Conservation (phyloP, 2,113 vertebrate species). For the Gasterosteus nipponicus region DNA sequence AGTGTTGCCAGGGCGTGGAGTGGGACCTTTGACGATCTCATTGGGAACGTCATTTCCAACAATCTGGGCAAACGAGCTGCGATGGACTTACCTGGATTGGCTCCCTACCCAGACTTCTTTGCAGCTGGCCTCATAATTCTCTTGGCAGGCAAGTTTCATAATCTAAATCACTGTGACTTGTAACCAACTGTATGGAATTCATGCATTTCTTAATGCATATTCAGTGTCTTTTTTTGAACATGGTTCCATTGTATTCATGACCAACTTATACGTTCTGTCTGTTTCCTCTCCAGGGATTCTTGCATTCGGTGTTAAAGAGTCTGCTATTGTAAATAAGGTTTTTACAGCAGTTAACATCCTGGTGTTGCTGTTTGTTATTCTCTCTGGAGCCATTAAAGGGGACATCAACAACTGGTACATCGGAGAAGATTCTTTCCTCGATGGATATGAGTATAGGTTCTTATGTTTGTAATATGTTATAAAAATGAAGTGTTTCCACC, state of each 20-base stretch:
- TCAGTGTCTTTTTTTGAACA: not conserved
- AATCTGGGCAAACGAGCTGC: slow-evolving; percentile 69
- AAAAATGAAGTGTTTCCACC: not conserved
- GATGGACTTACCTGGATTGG: slow-evolving; percentile 83
- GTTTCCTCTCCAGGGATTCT: slow-evolving; percentile 80
- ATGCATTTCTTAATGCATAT: not conserved
- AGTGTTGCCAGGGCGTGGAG: slow-evolving; percentile 90
- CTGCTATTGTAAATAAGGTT: slow-evolving; percentile 84
- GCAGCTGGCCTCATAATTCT: slow-evolving; percentile 85
- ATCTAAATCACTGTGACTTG: not conserved
- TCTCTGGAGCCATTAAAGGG: slow-evolving; percentile 85
- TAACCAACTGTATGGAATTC: not conserved
- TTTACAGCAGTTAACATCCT: slow-evolving; percentile 85
- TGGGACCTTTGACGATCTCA: slow-evolving; percentile 86
- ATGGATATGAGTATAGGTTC: slow-evolving; percentile 46
- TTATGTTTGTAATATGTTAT: not conserved
- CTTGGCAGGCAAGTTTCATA: slow-evolving; percentile 78
- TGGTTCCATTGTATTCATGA: not conserved
- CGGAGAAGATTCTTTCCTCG: slow-evolving; percentile 65
- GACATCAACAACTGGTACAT: slow-evolving; percentile 84
- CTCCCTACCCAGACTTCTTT: slow-evolving; percentile 87
- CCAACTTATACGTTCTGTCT: not conserved
- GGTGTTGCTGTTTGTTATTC: slow-evolving; percentile 84
- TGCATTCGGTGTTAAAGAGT: slow-evolving; percentile 88
- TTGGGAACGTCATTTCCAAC: slow-evolving; percentile 79